phyloP scores from a whole-genome alignment of 2,113 vertebrate species.

The Archocentrus centrarchus region DNA sequence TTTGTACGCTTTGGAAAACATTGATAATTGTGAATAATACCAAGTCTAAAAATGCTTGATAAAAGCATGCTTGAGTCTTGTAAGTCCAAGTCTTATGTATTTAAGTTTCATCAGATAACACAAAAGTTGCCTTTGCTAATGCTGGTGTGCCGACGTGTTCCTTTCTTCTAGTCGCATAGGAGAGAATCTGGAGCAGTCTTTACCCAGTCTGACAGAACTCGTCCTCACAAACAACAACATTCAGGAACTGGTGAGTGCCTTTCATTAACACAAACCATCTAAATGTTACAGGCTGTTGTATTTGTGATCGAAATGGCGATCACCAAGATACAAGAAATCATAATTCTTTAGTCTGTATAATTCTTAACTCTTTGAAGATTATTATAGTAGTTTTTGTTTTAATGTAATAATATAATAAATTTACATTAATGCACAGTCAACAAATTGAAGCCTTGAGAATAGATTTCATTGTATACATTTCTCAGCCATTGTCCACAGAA shows the following conservation, averaged over 20 bases:
- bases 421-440: neutral
- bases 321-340: no score
- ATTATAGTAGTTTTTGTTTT: neutral
- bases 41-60: no score
- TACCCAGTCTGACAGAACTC: conserved; percentile 89
- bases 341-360: neutral
- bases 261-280: neutral
- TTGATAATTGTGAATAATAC: no score
- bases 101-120: neutral
- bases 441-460: neutral
- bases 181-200: conserved; percentile 90
- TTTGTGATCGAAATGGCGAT: no score
- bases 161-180: conserved; percentile 87
- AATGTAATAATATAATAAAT: neutral
- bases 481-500: neutral
- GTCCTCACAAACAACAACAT: conserved; percentile 98
- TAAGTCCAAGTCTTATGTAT: neutral
- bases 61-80: no score
- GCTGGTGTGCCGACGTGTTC: neutral
- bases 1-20: no score
- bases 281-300: neutral
- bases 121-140: neutral
- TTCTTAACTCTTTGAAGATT: neutral
- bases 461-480: neutral
- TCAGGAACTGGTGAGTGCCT: conserved; percentile 90